Evolutionary conservation across 2,888 invertebrate genomes (phyloP), one percentile per base, ranked within the genome.

Genomic region (Chorisops tibialis): DNA sequence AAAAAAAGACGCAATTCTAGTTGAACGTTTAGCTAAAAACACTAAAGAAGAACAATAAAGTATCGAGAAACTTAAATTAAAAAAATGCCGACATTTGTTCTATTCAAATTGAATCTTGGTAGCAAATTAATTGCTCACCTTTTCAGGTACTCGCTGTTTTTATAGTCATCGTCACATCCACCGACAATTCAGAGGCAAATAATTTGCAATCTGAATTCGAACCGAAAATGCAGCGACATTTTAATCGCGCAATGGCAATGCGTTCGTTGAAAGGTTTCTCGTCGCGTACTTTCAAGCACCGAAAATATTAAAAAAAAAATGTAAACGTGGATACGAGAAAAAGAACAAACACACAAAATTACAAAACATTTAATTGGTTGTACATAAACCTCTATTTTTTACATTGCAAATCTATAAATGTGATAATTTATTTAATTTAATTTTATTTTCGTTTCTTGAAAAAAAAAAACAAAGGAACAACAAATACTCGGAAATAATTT

Each of bases 221-320:
- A 67, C 81, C 83, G 70, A 88, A 87, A 74, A 84, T 87, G 5
- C 90, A 90, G 70, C 85, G 92, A 35, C 91, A 93, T 74, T 93
- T 93, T 78, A 93, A 92, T 79, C 83, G 92, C 69, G 91, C 92
- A 12, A 89, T 93, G 88, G 91, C 93, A 14, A 92, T 93, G 91
- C 83, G 91, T 12, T 89, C 91, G 54, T 81, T 93, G 45, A 82
- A 86, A 48, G 85, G 85, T 47, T 80, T 82, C 45, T 69, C 73
- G 47, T 65, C 72, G 59, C 70, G 72, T 18, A 66, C 70, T 21
- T 66, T 69, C 47, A 68, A 68, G 63, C 54, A 54, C 24, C 54
- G 54, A 1, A 54, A 54, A 54, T 54, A 41, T 24, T 54, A 43
- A 54, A 2, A 14, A 16, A 19, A 38, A 45, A 41, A 41, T 41